Conservation (phyloP, 2,888 invertebrate species). For the Macrostomum cliftonense region DNA sequence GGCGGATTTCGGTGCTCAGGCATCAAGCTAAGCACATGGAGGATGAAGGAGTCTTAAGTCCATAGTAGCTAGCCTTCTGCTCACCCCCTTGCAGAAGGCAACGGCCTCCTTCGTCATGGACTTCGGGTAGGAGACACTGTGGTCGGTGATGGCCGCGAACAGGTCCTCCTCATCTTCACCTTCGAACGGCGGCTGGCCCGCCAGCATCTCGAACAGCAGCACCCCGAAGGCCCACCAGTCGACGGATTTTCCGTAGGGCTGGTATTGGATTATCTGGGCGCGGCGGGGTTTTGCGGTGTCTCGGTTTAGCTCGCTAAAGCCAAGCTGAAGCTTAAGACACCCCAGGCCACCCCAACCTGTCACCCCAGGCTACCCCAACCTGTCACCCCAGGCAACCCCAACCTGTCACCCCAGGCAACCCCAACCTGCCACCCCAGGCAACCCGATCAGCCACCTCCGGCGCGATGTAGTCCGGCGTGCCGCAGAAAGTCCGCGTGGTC, state of each 20-base stretch:
- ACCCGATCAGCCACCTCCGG: conserved; percentile 54
- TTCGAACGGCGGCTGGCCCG: conserved; percentile 85
- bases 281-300: too few species aligned
- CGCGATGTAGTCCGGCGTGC: conserved; percentile 96
- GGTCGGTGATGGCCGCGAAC: conserved; percentile 91
- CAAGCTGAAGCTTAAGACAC: too few species aligned
- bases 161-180: conserved; percentile 95
- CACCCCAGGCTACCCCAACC: too few species aligned
- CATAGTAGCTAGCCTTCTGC: too few species aligned
- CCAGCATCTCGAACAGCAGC: conserved; percentile 89
- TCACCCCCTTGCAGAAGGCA: conserved; percentile 82
- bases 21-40: too few species aligned
- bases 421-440: too few species aligned
- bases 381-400: too few species aligned
- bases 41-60: too few species aligned
- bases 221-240: conserved; percentile 99
- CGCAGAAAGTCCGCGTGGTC: conserved; percentile 78
- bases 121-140: conserved; percentile 94
- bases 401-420: too few species aligned
- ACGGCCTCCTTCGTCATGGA: conserved; percentile 67
- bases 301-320: too few species aligned
- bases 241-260: conserved; percentile 86
- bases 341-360: too few species aligned
- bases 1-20: too few species aligned
- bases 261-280: conserved; percentile 67